Evolutionary conservation across 2,888 invertebrate species (phyloP).

Genomic region (Electrophaes corylata): DNA sequence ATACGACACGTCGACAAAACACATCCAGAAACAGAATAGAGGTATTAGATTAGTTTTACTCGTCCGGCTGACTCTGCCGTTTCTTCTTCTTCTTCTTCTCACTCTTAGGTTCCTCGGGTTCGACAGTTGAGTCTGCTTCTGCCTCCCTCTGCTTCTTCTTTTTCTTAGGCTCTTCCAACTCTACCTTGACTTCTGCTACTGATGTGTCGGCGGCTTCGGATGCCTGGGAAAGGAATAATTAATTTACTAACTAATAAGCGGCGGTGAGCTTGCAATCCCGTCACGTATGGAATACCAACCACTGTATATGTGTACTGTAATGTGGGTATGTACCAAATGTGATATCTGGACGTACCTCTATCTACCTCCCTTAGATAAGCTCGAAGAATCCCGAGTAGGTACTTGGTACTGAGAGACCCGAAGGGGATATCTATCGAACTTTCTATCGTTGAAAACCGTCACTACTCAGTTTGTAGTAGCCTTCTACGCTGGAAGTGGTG

Average conservation of each 20-base stretch:
- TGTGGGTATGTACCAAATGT: no score
- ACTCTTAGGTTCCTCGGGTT: slow-evolving; percentile 60
- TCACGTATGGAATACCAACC: no score
- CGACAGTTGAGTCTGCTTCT: slow-evolving; percentile 37
- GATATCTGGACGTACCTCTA: no score
- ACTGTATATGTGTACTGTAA: no score
- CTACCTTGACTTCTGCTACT: slow-evolving; percentile 45
- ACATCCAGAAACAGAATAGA: slow-evolving; percentile 21
- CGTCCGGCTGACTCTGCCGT: slow-evolving; percentile 61
- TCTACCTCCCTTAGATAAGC: no score
- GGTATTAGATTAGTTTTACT: slow-evolving; percentile 51
- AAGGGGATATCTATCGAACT: no score
- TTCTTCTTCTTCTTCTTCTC: slow-evolving; percentile 74
- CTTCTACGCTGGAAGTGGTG: no score
- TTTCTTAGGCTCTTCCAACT: slow-evolving; percentile 54
- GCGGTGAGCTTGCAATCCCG: no score
- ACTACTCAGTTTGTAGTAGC: no score
- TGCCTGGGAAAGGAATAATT: slow-evolving; percentile 51
- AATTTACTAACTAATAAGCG: not conserved
- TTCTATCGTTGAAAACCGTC: no score
- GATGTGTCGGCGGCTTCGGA: slow-evolving; percentile 59
- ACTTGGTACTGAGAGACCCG: no score
- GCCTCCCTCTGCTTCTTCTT: slow-evolving; percentile 64
- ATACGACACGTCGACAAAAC: not conserved
- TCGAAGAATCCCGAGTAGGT: no score